Percentiles rank a stretch among this genome's conserved stretches.
Evolutionary conservation across 2,113 vertebrate genomes (phyloP).

Genomic region (Lates calcarifer): DNA sequence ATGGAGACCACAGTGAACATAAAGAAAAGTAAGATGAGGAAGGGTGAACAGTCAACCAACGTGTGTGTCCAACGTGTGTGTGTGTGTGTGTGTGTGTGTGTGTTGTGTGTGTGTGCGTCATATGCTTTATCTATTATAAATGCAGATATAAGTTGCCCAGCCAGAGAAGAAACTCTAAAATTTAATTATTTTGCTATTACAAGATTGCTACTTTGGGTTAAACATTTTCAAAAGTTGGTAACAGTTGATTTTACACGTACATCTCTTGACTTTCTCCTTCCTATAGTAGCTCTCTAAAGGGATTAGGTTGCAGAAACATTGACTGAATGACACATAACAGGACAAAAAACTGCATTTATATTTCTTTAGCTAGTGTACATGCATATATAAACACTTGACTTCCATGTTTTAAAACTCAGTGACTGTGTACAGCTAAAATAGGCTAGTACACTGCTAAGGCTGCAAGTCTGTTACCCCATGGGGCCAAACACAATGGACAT

Average conservation of each 20-base stretch:
- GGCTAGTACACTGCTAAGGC: not conserved
- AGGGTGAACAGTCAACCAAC: too few relatives aligned
- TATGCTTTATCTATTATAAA: not conserved
- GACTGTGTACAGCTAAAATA: too few relatives aligned
- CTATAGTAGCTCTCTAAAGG: not conserved
- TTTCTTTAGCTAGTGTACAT: not conserved
- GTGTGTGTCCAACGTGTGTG: too few relatives aligned
- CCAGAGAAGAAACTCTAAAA: too few relatives aligned
- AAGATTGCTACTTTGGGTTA: not conserved
- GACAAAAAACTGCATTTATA: not conserved
- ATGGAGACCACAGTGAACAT: too few relatives aligned
- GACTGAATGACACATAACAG: not conserved
- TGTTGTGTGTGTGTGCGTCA: not conserved
- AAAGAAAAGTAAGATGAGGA: too few relatives aligned
- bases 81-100: not conserved
- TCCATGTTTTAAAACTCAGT: not conserved
- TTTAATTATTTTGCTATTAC: not conserved
- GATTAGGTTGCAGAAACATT: not conserved
- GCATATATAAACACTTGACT: not conserved
- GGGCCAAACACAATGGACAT: not conserved
- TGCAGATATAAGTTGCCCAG: not conserved
- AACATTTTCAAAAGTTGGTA: not conserved
- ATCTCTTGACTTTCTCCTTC: not conserved
- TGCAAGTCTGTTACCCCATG: not conserved
- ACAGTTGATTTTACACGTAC: not conserved